Evolutionary conservation across 2,113 vertebrate genomes (phyloP), one percentile per base, ranked within the genome.

Genomic region (Epinephelus cyanopodus): DNA sequence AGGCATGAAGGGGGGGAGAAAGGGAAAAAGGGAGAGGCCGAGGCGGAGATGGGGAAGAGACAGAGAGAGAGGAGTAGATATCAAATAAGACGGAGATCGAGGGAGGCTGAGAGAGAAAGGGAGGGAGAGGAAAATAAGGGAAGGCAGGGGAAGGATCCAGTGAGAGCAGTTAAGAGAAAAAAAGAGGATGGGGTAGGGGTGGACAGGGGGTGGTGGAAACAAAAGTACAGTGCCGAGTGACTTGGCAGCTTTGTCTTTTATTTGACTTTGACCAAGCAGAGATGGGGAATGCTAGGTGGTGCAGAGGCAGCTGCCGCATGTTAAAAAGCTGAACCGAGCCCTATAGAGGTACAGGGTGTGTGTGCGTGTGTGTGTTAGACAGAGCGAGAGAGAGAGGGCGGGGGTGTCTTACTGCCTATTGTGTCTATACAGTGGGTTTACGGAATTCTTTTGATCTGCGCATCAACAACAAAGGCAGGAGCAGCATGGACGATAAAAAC

Each of bases 241-340:
- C 87, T 93, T 88, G 81, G 77, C 89, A 79, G 86, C 89, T 94
- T 92, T 92, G 94, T 93, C 93, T 95, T 95, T 92, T 88, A 92
- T 93, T 95, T 93, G 93, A 96, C 95, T 96, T 95, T 95, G 93
- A 93, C 89, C 89, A 42, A 84, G 85, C 79, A 69, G 85, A 88
- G 87, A 92, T 79, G 85, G 87, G 89, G 85, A 89, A 90, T 79
- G 83, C 84, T 89, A 84, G 89, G 71, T 81, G 90, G 82, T 90
- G 92, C 91, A 83, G 90, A 90, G 91, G 87, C 87, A 92, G 84
- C 89, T 82, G 84, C 88, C 60, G 93, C 92, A 94, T 94, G 90
- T 92, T 94, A 93, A 93, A 91, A 87, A 91, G 92, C 89, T 77
- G 82, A 83, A 77, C 54, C 13, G 18, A 87, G 76, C 85, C 79